A percentile compares a stretch with the other conserved stretches of the same genome.
These are phyloP conservation scores for Pegoplata infirma DNA, from an alignment of 2,888 invertebrate species.

Conservation along the genomic window DNA sequence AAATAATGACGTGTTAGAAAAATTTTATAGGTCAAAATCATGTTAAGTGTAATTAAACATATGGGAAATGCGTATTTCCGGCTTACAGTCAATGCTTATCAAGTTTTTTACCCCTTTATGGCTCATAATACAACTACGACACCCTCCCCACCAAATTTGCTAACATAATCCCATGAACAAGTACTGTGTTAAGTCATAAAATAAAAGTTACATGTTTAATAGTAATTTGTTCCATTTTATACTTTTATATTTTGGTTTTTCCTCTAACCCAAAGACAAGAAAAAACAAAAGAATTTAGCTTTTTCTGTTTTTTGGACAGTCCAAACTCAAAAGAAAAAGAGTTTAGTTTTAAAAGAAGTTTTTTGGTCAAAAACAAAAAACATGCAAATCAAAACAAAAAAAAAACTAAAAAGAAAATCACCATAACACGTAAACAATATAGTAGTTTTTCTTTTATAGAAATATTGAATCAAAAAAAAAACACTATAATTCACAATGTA, in stretches of 20 bases:
- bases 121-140: no score
- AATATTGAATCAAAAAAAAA: constrained; percentile 11
- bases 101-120: no score
- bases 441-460: background rate
- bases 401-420: constrained; percentile 27
- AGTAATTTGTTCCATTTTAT: constrained; percentile 60
- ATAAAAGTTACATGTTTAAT: constrained; percentile 55
- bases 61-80: no score
- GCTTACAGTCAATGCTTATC: no score
- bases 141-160: no score
- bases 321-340: background rate
- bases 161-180: background rate
- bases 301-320: background rate
- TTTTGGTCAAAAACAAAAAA: constrained; percentile 44
- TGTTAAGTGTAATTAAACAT: no score
- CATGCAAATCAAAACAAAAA: constrained; percentile 55
- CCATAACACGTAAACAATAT: constrained; percentile 36
- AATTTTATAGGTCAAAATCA: no score
- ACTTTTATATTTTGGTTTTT: constrained; percentile 4
- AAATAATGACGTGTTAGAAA: no score
- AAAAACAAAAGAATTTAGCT: background rate
- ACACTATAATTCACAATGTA: no score
- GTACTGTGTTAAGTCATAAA: background rate
- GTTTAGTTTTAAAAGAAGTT: background rate
- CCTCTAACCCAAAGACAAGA: background rate